Conservation (phyloP, 2,113 vertebrate species). For the Clarias magur region DNA sequence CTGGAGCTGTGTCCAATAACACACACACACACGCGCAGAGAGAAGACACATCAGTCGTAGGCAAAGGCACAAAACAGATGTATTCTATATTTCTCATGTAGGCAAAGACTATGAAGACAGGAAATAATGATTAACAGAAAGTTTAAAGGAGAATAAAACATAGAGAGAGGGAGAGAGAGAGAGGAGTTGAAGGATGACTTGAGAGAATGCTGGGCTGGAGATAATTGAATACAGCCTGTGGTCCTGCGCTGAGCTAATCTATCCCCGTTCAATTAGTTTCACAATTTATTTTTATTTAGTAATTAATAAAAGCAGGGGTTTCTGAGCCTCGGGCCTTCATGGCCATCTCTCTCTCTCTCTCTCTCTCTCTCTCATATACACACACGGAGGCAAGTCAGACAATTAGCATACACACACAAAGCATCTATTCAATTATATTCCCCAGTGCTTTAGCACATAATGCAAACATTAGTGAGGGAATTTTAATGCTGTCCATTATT, state of each 20-base stretch:
- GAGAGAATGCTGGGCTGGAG: conserved; percentile 55
- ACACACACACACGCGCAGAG: conserved; percentile 16
- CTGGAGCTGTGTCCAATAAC: conserved; percentile 33
- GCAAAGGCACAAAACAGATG: background rate
- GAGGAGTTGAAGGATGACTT: conserved; percentile 40
- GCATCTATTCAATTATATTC: conserved; percentile 54
- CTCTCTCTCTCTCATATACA: background rate
- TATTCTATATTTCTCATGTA: background rate
- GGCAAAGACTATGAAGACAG: background rate
- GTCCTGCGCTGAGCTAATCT: conserved; percentile 73
- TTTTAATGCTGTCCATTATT: conserved; percentile 49
- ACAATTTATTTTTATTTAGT: conserved; percentile 82
- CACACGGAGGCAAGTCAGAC: conserved; percentile 10
- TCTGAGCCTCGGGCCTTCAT: conserved; percentile 67
- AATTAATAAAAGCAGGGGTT: conserved; percentile 77
- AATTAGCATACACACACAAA: conserved; percentile 39
- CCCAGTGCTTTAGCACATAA: conserved; percentile 43
- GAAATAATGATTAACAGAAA: background rate
- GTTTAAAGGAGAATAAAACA: conserved; percentile 1
- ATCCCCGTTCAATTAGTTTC: conserved; percentile 79
- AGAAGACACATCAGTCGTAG: background rate
- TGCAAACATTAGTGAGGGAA: conserved; percentile 51
- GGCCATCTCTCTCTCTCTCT: background rate
- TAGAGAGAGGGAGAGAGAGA: conserved; percentile 30
- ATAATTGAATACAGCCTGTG: conserved; percentile 78